These are phyloP conservation scores for Drosophila nr. perissopoda DNA, from an alignment of 2,888 invertebrate genomes.

Conservation along the genomic window DNA sequence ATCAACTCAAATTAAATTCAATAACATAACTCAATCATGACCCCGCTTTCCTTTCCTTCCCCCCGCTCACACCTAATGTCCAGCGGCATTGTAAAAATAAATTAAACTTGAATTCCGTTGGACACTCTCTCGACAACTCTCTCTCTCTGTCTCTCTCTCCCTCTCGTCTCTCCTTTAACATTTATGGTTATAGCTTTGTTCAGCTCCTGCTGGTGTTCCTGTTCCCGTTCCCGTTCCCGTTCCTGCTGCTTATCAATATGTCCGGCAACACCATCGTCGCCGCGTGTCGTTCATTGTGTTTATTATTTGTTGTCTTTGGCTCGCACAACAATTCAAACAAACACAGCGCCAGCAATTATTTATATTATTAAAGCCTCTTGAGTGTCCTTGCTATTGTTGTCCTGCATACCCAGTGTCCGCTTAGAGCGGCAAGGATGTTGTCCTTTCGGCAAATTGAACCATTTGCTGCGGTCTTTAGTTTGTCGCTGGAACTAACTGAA, in stretches of 20 bases:
- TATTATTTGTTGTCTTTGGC: constrained; percentile 77
- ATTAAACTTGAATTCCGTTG: constrained; percentile 77
- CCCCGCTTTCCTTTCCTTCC: constrained; percentile 26
- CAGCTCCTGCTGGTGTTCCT: constrained; percentile 13
- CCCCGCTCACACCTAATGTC: constrained; percentile 19
- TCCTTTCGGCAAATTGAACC: constrained; percentile 1
- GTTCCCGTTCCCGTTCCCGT: constrained; percentile 7
- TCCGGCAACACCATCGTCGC: constrained; percentile 43
- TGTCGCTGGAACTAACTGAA: neutral
- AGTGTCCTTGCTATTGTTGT: constrained; percentile 65
- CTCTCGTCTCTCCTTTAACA: constrained; percentile 1
- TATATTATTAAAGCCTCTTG: constrained; percentile 82
- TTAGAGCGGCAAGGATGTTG: neutral
- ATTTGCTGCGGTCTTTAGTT: neutral
- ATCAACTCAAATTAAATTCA: constrained; percentile 83
- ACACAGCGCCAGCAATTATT: constrained; percentile 80
- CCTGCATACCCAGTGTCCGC: constrained; percentile 15
- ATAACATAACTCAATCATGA: constrained; percentile 82
- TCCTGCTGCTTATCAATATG: constrained; percentile 54
- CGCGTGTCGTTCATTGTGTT: constrained; percentile 69
- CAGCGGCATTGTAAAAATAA: constrained; percentile 69
- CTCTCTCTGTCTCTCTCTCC: constrained; percentile 2
- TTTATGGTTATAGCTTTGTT: constrained; percentile 31
- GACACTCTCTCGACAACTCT: constrained; percentile 41
- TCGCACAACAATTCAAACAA: constrained; percentile 71